phyloP scores from a whole-genome alignment of 1,140 invertebrate genomes.

The Pteromalus puparum region DNA sequence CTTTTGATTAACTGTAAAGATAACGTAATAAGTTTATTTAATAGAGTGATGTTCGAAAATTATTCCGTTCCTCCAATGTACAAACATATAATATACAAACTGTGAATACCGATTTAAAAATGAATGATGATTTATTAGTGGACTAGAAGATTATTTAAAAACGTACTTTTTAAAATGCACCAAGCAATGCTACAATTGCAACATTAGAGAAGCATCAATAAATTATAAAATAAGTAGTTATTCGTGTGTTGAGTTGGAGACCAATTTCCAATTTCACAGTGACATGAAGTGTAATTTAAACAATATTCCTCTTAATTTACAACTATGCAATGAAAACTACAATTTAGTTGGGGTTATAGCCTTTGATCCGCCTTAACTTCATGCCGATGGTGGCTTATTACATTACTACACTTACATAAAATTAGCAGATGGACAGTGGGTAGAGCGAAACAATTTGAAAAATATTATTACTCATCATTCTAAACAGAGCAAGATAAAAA shows the following conservation, averaged over 20 bases:
- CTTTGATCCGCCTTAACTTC: background rate
- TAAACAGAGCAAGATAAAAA: background rate
- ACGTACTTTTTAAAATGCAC: no score
- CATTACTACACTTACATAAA: background rate
- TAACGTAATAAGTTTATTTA: no score
- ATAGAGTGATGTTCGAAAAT: no score
- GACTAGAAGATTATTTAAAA: no score
- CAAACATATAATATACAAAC: no score
- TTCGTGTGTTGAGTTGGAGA: background rate
- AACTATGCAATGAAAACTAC: background rate
- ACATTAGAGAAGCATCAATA: background rate
- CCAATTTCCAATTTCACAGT: background rate
- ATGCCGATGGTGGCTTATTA: background rate
- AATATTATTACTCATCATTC: background rate
- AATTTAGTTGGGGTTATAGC: background rate
- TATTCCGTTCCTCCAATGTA: no score
- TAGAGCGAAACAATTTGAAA: background rate
- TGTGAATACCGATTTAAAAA: no score
- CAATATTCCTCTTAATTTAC: background rate
- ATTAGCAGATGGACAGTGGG: background rate
- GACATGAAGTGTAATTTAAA: background rate
- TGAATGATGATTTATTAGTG: no score
- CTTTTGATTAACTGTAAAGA: no score
- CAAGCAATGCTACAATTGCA: background rate
- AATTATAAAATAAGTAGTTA: background rate